These are phyloP conservation scores for Cydia strobilella DNA, from an alignment of 1,140 invertebrate species.

Conservation along the genomic window DNA sequence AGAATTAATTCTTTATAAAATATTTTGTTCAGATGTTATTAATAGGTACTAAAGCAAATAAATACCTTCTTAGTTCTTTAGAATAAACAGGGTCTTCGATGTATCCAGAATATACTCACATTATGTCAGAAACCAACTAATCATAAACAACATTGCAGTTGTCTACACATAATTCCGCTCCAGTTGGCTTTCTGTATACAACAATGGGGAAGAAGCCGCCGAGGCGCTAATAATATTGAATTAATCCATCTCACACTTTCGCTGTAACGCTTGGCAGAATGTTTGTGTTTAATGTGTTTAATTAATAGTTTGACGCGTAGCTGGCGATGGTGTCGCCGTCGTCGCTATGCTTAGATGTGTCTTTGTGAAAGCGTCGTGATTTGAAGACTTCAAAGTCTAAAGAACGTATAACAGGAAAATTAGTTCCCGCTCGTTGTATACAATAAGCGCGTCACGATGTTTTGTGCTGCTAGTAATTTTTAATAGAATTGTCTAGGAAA, in stretches of 20 bases:
- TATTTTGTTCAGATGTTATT: no score
- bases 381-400: background rate
- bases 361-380: background rate
- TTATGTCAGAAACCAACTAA: background rate
- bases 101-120: background rate
- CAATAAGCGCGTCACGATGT: background rate
- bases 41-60: no score
- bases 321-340: background rate
- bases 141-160: constrained; percentile 15
- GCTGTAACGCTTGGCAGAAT: constrained; percentile 5
- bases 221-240: constrained; percentile 24
- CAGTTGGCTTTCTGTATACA: constrained; percentile 6
- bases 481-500: no score
- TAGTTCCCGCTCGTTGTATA: background rate
- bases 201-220: constrained; percentile 14
- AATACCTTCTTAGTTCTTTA: no score
- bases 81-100: background rate
- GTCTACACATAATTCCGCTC: background rate
- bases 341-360: background rate
- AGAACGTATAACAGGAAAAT: background rate
- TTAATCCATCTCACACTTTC: constrained; percentile 29
- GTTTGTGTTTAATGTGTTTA: constrained; percentile 18
- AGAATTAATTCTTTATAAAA: no score
- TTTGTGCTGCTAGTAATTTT: no score
- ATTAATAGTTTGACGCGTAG: constrained; percentile 21